These are phyloP conservation scores for Sarcophaga variegata DNA, from an alignment of 2,888 invertebrate genomes.

Conservation along the genomic window DNA sequence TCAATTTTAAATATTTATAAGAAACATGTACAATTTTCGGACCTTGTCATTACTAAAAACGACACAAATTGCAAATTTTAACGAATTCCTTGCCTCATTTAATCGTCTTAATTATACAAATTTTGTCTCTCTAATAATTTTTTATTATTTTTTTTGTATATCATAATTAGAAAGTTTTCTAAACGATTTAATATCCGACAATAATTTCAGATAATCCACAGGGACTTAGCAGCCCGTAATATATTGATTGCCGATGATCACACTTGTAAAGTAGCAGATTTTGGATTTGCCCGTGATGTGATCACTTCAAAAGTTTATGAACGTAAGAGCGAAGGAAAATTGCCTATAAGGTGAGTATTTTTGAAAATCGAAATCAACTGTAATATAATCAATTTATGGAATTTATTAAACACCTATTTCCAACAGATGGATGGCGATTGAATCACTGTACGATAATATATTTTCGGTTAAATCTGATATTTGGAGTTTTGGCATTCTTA, in stretches of 20 bases:
- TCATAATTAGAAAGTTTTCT: too few relatives aligned
- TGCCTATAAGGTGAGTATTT: constrained; percentile 85
- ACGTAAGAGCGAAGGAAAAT: constrained; percentile 91
- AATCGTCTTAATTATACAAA: too few relatives aligned
- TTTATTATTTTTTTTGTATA: too few relatives aligned
- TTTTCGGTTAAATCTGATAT: constrained; percentile 97
- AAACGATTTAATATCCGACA: not conserved
- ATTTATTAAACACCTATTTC: not conserved
- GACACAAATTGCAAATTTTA: too few relatives aligned
- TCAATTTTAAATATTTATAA: too few relatives aligned
- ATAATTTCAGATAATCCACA: constrained; percentile 89
- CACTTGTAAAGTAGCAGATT: constrained; percentile 95
- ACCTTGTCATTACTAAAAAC: too few relatives aligned
- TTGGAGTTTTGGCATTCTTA: constrained; percentile 96
- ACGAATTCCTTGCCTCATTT: too few relatives aligned
- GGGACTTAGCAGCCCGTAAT: constrained; percentile 95
- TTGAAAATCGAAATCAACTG: too few relatives aligned
- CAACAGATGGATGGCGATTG: constrained; percentile 96
- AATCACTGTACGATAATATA: constrained; percentile 95
- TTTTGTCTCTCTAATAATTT: too few relatives aligned
- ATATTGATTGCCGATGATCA: constrained; percentile 93
- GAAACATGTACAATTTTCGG: too few relatives aligned
- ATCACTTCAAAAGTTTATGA: constrained; percentile 94
- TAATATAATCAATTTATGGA: not conserved
- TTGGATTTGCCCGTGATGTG: constrained; percentile 95